phyloP scores from a whole-genome alignment of 2,888 invertebrate species.

The Hydropsyche betteni region DNA sequence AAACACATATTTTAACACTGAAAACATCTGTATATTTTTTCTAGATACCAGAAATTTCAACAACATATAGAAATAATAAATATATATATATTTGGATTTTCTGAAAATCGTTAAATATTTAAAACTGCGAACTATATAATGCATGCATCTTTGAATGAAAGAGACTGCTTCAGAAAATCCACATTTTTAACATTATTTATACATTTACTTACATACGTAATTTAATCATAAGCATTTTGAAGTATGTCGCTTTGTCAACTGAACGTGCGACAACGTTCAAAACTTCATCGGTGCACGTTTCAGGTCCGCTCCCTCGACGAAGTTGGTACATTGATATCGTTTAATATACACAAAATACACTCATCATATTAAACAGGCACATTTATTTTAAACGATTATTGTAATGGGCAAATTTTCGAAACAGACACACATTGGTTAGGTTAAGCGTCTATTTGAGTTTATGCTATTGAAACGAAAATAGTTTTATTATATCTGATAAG shows the following conservation, averaged over 20 bases:
- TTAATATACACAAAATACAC: constrained; percentile 32
- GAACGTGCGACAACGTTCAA: too few species aligned
- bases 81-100: constrained; percentile 1
- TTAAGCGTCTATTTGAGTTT: too few species aligned
- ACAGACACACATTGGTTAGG: too few species aligned
- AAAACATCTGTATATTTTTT: constrained; percentile 44
- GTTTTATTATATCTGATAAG: too few species aligned
- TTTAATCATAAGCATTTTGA: constrained; percentile 36
- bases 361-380: constrained; percentile 44
- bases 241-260: background rate
- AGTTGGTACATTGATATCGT: too few species aligned
- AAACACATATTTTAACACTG: constrained; percentile 36
- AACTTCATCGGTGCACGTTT: too few species aligned
- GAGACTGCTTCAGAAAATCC: constrained; percentile 26
- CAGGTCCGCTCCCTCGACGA: too few species aligned
- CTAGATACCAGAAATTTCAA: constrained; percentile 43
- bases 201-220: background rate
- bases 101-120: constrained; percentile 10
- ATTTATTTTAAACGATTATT: constrained; percentile 37
- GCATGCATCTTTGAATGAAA: background rate
- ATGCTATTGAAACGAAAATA: too few species aligned
- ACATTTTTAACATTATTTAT: constrained; percentile 15
- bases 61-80: constrained; percentile 35
- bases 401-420: too few species aligned
- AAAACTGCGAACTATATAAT: background rate